Base-by-base conservation (phyloP, 2,888 invertebrate genomes). In the Rhimphoctona megacephalus region DNA sequence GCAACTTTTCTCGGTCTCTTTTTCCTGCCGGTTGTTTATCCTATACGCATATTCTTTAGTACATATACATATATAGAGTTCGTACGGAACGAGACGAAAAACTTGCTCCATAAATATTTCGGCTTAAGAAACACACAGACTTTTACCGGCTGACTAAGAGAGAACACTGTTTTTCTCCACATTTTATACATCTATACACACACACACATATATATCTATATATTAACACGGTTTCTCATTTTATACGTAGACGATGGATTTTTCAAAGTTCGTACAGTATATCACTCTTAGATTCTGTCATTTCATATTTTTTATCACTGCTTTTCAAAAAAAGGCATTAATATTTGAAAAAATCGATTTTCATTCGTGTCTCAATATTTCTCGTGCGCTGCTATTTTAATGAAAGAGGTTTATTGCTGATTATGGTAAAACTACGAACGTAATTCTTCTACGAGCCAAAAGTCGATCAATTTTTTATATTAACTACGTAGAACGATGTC, bases 51-150 rank as follows among this genome's bases (percentile, higher is more conserved):
- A 43, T 54, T 39, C 36, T 30, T 54, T 30, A 22, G 11, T 46
- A 57, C n/a, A 57, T 30, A 33, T 49, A 49, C 17, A 25, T 22
- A 52, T 36, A 70, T 25, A 66, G 39, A 66, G 69, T 46, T 49
- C n/a, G 57, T 67, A 43, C 64, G 39, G 36, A 64, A 66, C 54
- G 64, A 61, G 33, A 54, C 83, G 85, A 89, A 89, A 89, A 89
- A 89, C 85, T 88, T 81, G 89, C 81, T 87, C 87, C 85, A 89
- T 88, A 89, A 89, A 89, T 89, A 88, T 89, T 89, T 85, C 86
- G 85, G 81, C 79, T 72, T 61, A 81, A 83, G 86, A 88, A 89
- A 87, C 83, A 67, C 85, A 85, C 83, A 81, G 87, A 70, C 57
- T 83, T 76, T 85, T 83, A 79, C 69, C 81, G 82, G 66, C 84